Evolutionary conservation across 2,888 invertebrate genomes (phyloP), one percentile per base, ranked within the genome.

Genomic region (Dione vanillae): DNA sequence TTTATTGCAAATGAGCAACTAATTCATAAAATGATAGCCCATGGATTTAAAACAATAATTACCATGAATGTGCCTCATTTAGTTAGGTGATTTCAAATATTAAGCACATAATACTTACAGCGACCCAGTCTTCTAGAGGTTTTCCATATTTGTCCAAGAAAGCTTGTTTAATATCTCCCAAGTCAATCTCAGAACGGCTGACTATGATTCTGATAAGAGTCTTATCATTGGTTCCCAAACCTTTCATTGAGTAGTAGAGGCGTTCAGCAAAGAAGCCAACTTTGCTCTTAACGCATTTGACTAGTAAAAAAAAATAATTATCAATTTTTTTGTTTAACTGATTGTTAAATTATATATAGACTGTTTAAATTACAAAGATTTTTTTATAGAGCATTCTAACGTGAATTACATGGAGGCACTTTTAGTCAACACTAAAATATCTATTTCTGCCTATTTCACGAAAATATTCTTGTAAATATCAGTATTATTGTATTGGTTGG

Each of bases 241-340:
- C 98, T 87, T 97, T 96, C 98, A 99, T 98, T 77, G 97, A 96
- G 75, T 97, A 96, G 88, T 98, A 96, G 52, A 99, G 94, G 78
- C 98, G 96, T 87, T 98, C 97, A 49, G 98, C 98, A 87, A 98
- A 98, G 94, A 97, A 98, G 61, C 96, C 97, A 62, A 97, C 97
- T 89, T 97, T 97, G 86, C 97, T 97, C 90, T 97, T 97, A 41
- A 97, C 97, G 88, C 97, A 97, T 91, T 97, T 97, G 11, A 97
- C 97, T 97, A 87, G 58, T 19, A 16, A 37, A n/a, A 56, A 37
- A 37, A 37, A 56, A 8, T n/a, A 8, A 6, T 35, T 37, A 35
- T 16, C n/a, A 1, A 37, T 16, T 37, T 1, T 47, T 47, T 47
- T 16, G 0, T 47, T n/a, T n/a, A n/a, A n/a, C n/a, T n/a, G n/a